These are phyloP conservation scores for Xylota sylvarum DNA, from an alignment of 2,888 invertebrate species.

Conservation along the genomic window DNA sequence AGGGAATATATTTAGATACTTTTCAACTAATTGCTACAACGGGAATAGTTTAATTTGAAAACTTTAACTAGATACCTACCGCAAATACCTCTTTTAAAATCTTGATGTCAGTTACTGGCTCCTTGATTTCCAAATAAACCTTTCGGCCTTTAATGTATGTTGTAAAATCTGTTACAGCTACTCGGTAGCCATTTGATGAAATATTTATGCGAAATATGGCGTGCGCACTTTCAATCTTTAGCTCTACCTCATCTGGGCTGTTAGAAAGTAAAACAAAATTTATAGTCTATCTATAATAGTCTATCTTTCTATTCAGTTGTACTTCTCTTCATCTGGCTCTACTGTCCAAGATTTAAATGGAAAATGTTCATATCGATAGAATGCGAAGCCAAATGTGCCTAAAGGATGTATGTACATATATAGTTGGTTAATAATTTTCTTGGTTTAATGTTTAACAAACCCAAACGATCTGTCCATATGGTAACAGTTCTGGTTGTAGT, in stretches of 20 bases:
- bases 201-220: slow-evolving; percentile 80
- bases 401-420: background rate
- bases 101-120: slow-evolving; percentile 80
- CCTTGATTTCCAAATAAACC: slow-evolving; percentile 79
- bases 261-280: background rate
- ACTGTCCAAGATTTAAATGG: slow-evolving; percentile 82
- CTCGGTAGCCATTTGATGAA: slow-evolving; percentile 79
- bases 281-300: too few relatives aligned
- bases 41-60: background rate
- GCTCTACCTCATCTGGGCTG: slow-evolving; percentile 80
- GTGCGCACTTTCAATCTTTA: slow-evolving; percentile 80
- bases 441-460: slow-evolving; percentile 58
- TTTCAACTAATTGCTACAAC: slow-evolving; percentile 79
- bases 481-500: slow-evolving; percentile 77
- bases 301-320: too few relatives aligned
- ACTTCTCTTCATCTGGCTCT: slow-evolving; percentile 81
- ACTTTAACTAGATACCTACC: background rate
- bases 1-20: slow-evolving; percentile 82
- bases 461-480: slow-evolving; percentile 82
- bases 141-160: slow-evolving; percentile 37
- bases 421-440: background rate
- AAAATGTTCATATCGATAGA: slow-evolving; percentile 82
- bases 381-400: slow-evolving; percentile 83
- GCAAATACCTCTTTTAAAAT: slow-evolving; percentile 79
- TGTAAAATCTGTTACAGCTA: slow-evolving; percentile 79